Base-by-base conservation (phyloP, 2,113 vertebrate species). In the Equus quagga region DNA sequence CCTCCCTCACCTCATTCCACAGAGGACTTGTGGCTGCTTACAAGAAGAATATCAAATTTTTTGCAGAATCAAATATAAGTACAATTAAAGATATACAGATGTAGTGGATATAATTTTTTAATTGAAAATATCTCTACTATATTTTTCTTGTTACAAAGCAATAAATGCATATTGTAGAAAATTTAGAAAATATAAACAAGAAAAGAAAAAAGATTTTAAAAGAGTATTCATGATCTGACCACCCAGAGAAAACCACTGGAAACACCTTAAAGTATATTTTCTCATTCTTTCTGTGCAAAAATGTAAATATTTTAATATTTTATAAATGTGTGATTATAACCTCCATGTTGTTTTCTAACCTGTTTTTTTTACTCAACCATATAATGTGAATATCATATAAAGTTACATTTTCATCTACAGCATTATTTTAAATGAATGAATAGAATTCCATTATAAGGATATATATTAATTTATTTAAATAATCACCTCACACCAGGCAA, bases 301-400 rank as follows among this genome's bases (percentile, higher is more conserved):
- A 83, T 91, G 44, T 49, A 73, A 73, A 58, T 67, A 81, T 70
- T 96, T 90, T 91, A 85, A 36, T 89, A 44, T 64, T 96, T 98
- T 82, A 86, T 69, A 31, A 54, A 93, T 86, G 10, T 58, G 5
- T 28, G 9, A 36, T 90, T 89, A 62, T 79, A 93, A 72, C 6
- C 19, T 90, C 49, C 67, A 76, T 64, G 9, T 81, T 65, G 5
- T 75, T 97, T 97, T 86, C 23, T 75, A 91, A 90, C 4, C 13
- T 92, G n/a, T 3, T 86, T 84, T 70, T 84, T 60, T 86, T 31
- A 86, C 8, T 92, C 88, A 81, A 19, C 83, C 62, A 86, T 86
- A 51, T 67, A 73, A 62, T 79, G 44, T 36, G 11, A 94, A 28
- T 28, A 26, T 93, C 41, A 85, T 73, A 51, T 33, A 54, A 75